Evolutionary conservation across 1,140 invertebrate species (phyloP).

Genomic region (Drosophila parvula): DNA sequence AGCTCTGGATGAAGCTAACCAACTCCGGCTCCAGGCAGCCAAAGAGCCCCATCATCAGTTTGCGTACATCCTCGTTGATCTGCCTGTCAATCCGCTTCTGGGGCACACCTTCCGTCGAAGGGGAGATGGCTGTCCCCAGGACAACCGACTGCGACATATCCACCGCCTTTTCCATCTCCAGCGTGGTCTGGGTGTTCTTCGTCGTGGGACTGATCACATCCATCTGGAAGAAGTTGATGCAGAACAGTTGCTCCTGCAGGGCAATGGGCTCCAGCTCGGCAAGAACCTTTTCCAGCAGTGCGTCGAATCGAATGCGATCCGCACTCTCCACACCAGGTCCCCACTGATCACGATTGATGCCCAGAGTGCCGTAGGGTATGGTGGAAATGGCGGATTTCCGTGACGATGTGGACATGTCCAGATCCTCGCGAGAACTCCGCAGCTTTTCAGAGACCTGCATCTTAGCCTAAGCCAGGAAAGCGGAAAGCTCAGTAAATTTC

Average conservation of each 20-base stretch:
- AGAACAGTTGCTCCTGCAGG: slow-evolving; percentile 97
- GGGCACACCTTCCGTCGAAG: slow-evolving; percentile 71
- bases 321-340: slow-evolving; percentile 72
- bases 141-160: slow-evolving; percentile 72
- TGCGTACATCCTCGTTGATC: slow-evolving; percentile 91
- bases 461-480: slow-evolving; percentile 84
- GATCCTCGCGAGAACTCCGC: slow-evolving; percentile 74
- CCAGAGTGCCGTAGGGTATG: slow-evolving; percentile 79
- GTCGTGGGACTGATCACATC: slow-evolving; percentile 86
- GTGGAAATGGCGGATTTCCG: slow-evolving; percentile 69
- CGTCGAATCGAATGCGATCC: slow-evolving; percentile 83
- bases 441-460: slow-evolving; percentile 79
- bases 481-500: background rate
- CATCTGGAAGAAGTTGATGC: slow-evolving; percentile 96
- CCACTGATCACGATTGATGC: slow-evolving; percentile 81
- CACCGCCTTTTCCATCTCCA: slow-evolving; percentile 82
- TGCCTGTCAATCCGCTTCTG: slow-evolving; percentile 88
- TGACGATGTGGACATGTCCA: slow-evolving; percentile 76
- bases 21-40: slow-evolving; percentile 93
- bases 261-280: slow-evolving; percentile 96
- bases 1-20: slow-evolving; percentile 92
- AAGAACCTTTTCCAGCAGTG: slow-evolving; percentile 86
- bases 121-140: slow-evolving; percentile 42
- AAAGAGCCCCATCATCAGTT: slow-evolving; percentile 95
- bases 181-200: slow-evolving; percentile 86